Evolutionary conservation across 2,113 vertebrate species (phyloP).

Genomic region (Clarias gariepinus): DNA sequence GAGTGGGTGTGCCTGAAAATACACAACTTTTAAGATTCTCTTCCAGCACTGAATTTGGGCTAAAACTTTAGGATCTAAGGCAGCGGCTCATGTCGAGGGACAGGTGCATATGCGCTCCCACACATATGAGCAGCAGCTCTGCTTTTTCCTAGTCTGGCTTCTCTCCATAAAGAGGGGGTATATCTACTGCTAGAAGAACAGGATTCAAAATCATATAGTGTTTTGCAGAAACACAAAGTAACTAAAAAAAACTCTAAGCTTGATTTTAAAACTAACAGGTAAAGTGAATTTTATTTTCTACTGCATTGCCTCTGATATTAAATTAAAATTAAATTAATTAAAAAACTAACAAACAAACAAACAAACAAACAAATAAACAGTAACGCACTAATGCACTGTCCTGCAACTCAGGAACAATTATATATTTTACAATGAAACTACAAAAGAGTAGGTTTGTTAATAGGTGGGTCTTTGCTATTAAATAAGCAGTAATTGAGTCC

Average conservation of each 20-base stretch:
- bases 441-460: background rate
- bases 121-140: conserved; percentile 14
- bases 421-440: too few species aligned
- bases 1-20: conserved; percentile 16
- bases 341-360: too few species aligned
- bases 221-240: background rate
- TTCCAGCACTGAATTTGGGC: background rate
- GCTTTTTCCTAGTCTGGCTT: conserved; percentile 2
- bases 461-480: background rate
- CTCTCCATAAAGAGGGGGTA: background rate
- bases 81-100: conserved; percentile 12
- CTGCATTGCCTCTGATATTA: background rate
- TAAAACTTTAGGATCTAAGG: conserved; percentile 26
- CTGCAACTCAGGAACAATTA: background rate
- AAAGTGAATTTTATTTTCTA: background rate
- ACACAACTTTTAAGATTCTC: background rate
- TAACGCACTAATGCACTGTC: background rate
- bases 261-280: background rate
- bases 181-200: background rate
- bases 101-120: conserved; percentile 19
- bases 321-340: background rate
- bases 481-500: background rate
- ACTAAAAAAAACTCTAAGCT: background rate
- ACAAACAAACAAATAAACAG: background rate
- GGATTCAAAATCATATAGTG: background rate